Evolutionary conservation across 1,140 invertebrate species (phyloP).

Genomic region (Bombus terrestris): DNA sequence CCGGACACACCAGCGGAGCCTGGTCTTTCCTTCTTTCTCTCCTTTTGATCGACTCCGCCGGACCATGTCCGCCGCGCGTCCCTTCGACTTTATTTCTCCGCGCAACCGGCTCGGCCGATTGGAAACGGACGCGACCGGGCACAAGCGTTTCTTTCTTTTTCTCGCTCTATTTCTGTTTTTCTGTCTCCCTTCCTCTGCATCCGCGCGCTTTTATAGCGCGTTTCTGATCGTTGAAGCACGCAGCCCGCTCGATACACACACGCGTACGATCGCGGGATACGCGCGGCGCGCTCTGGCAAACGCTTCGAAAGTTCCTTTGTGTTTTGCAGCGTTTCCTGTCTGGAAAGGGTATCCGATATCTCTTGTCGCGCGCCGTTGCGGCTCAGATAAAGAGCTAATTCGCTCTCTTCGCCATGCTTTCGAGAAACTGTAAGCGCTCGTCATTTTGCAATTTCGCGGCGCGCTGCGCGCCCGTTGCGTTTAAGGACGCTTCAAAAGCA

Average conservation of each 20-base stretch:
- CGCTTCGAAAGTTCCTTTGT: constrained; percentile 45
- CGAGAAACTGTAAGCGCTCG: not conserved
- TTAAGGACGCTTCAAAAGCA: constrained; percentile 15
- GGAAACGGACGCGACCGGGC: constrained; percentile 21
- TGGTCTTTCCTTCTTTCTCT: constrained; percentile 59
- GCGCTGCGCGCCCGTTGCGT: not conserved
- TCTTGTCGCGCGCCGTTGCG: constrained; percentile 20
- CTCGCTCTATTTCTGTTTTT: not conserved
- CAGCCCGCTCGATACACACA: not conserved
- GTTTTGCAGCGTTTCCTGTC: not conserved
- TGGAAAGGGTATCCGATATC: constrained; percentile 30
- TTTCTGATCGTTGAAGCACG: constrained; percentile 43
- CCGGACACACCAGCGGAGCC: not conserved
- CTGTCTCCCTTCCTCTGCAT: not conserved
- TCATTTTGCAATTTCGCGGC: not conserved
- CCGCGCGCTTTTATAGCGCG: not conserved
- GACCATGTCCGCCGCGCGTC: constrained; percentile 12
- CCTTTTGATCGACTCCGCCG: constrained; percentile 58
- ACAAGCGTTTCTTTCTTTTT: not conserved
- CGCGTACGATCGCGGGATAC: constrained; percentile 36
- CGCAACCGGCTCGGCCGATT: constrained; percentile 47
- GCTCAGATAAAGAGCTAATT: constrained; percentile 5
- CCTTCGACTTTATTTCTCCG: constrained; percentile 51
- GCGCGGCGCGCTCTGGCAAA: constrained; percentile 13
- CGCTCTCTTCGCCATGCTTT: constrained; percentile 5